Evolutionary conservation across 2,888 invertebrate species (phyloP), one percentile per base, ranked within the genome.

Genomic region (Melangyna quadrimaculata): DNA sequence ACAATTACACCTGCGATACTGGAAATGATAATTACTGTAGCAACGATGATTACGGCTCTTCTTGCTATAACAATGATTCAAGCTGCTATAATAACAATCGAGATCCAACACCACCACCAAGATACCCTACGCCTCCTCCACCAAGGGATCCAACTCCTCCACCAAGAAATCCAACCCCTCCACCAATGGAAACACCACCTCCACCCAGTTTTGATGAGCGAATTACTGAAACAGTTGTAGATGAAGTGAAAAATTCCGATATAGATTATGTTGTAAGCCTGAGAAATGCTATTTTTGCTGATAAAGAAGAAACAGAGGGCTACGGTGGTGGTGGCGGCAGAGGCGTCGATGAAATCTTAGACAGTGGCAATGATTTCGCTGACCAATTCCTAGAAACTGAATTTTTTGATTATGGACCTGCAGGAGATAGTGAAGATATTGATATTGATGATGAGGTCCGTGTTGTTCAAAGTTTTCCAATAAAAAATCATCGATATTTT

Each of bases 121-220:
- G 40, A 43, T n/a, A 61, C 17, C 40, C 61, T 17, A 43, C 45
- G 0, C 45, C 40, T 1, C 59, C 61, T 1, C 63, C 63, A 12
- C 63, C 63, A 17, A 43, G 63, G 8, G 2, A 63, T 8, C 63
- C 63, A 27, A 63, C 63, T 1, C 63, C 63, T 12, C 63, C 63
- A 43, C 63, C 48, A 14, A 40, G 61, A 61, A 1, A 61, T n/a
- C 61, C 27, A 10, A 43, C 61, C 1, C 61, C 61, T 3, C 61
- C 61, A 17, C 61, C 43, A 9, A 63, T 24, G 27, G 6, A 63
- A 12, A 5, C 32, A 22, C 37, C 59, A 14, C 59, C 59, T 14
- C 59, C 59, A 37, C 37, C 59, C 5, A 43, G 17, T 43, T 19
- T 12, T 6, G 12, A 48, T 48, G 48, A 48, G 22, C 22, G 48